phyloP scores from a whole-genome alignment of 2,797 vertebrate species.

The Perdix hodgsoniae region DNA sequence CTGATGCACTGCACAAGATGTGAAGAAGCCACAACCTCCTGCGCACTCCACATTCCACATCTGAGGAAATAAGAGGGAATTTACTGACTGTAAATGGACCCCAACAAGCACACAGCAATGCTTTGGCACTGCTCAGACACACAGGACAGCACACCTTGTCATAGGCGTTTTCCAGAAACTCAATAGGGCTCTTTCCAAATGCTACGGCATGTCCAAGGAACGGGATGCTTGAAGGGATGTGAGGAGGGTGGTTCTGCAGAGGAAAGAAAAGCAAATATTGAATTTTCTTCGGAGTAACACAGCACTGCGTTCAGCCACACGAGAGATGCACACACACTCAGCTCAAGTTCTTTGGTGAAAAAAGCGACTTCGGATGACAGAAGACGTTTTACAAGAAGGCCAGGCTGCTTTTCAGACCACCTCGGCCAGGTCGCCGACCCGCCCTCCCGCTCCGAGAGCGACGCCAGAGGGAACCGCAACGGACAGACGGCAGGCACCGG shows the following conservation, averaged over 20 bases:
- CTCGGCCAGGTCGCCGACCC: too few relatives aligned
- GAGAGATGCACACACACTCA: background rate
- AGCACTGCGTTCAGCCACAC: too few relatives aligned
- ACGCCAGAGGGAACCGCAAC: too few relatives aligned
- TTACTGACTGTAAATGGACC: background rate
- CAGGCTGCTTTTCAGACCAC: too few relatives aligned
- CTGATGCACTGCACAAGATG: accelerated
- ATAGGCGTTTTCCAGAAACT: conserved; percentile 94
- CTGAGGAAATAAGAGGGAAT: background rate
- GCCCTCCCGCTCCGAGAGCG: too few relatives aligned
- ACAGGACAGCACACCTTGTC: conserved; percentile 84
- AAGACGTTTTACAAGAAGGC: too few relatives aligned
- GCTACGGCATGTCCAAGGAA: conserved; percentile 94
- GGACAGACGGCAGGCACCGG: too few relatives aligned
- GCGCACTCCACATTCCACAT: background rate
- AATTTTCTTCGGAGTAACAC: background rate
- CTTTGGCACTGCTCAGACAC: background rate
- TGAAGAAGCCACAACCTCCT: background rate
- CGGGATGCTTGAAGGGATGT: conserved; percentile 91
- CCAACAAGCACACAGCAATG: background rate
- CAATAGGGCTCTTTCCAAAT: conserved; percentile 96
- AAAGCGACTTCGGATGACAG: background rate
- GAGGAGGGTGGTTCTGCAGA: conserved; percentile 90
- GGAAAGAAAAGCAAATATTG: background rate
- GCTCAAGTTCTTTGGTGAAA: background rate